A percentile compares a stretch with the other conserved stretches of the same genome.
phyloP scores from a whole-genome alignment of 2,113 vertebrate genomes.

The Stictonetta naevosa region DNA sequence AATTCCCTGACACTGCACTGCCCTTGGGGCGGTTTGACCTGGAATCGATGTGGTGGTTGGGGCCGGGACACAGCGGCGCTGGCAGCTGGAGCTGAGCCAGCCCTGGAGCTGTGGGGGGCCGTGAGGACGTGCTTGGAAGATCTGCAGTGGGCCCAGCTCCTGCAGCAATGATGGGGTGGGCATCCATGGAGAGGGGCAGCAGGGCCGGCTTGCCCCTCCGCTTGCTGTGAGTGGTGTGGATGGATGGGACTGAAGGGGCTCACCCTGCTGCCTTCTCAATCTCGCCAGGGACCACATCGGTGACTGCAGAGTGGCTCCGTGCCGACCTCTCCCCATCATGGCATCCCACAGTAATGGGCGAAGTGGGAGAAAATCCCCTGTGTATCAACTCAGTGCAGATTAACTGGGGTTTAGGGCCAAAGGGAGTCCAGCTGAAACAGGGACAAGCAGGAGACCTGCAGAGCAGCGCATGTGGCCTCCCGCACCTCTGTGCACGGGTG shows the following conservation, averaged over 20 bases:
- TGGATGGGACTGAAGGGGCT: background rate
- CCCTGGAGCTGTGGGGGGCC: background rate
- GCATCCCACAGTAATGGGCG: fast-evolving
- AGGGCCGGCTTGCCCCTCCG: background rate
- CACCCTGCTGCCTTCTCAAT: background rate
- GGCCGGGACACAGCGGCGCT: fast-evolving
- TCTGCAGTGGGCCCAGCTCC: background rate
- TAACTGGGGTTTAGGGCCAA: background rate
- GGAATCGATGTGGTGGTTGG: background rate
- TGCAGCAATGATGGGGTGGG: no score
- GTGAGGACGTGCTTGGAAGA: background rate
- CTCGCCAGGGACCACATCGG: no score
- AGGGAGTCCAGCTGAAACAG: background rate
- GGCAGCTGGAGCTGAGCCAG: background rate
- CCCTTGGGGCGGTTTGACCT: background rate
- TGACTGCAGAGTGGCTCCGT: background rate
- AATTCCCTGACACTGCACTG: fast-evolving
- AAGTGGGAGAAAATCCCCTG: background rate
- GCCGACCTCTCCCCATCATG: background rate
- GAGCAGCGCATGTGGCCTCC: background rate
- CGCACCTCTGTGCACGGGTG: fast-evolving
- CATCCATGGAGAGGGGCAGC: background rate
- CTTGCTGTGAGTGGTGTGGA: fast-evolving
- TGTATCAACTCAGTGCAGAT: background rate
- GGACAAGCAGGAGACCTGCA: background rate